Percentiles rank a stretch among this genome's conserved stretches.
Conservation (phyloP, 92 coral and sea anemone genomes). For the Galaxea fascicularis region DNA sequence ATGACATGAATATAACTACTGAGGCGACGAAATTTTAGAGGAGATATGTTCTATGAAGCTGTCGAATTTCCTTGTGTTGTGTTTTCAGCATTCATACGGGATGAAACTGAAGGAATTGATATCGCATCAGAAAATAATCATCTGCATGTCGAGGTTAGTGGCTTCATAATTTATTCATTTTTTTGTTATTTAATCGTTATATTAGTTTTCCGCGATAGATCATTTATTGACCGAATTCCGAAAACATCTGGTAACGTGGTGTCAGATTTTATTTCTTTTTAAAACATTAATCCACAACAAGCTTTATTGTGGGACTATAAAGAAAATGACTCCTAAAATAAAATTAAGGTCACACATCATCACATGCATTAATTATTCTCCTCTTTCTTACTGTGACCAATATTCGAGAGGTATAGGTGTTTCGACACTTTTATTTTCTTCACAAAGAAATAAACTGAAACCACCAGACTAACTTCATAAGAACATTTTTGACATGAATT, state of each 20-base stretch:
- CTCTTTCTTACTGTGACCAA: background rate
- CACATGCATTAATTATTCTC: background rate
- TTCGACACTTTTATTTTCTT: background rate
- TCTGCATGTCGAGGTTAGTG: constrained; percentile 22
- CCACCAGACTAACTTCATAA: too few species aligned
- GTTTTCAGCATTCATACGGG: constrained; percentile 61
- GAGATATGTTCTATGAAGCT: background rate
- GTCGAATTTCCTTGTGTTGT: background rate
- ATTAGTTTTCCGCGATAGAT: background rate
- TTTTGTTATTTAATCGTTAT: background rate
- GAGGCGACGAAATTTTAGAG: background rate
- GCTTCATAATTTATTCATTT: background rate
- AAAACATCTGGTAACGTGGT: constrained; percentile 3
- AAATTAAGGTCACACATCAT: background rate
- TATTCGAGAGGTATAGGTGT: background rate
- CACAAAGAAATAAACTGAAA: too few species aligned
- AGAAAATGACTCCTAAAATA: background rate
- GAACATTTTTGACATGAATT: too few species aligned
- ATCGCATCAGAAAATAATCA: background rate
- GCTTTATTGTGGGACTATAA: background rate
- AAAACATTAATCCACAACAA: background rate
- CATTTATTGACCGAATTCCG: background rate
- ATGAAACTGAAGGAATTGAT: constrained; percentile 42
- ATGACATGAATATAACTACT: background rate
- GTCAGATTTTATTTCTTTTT: background rate